phyloP scores from a whole-genome alignment of 2,797 vertebrate species.

The Synanceia verrucosa region DNA sequence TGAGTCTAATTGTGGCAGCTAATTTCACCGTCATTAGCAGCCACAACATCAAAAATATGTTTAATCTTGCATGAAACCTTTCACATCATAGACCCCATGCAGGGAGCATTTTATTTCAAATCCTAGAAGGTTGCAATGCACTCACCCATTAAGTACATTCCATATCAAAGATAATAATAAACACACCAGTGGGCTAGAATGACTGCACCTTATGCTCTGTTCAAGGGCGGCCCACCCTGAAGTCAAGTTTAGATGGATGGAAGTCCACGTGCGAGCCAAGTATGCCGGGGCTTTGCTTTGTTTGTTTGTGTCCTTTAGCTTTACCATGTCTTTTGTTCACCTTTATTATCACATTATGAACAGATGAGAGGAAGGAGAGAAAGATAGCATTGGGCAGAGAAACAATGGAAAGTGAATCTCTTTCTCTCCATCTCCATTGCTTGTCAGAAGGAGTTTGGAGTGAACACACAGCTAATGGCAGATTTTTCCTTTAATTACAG shows the following conservation, averaged over 20 bases:
- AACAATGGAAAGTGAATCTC: constrained; percentile 1
- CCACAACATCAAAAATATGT: constrained; percentile 64
- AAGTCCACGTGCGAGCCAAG: constrained; percentile 58
- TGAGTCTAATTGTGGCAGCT: constrained; percentile 13
- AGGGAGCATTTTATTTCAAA: constrained; percentile 65
- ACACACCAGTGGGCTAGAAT: constrained; percentile 63
- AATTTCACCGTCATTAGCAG: constrained; percentile 66
- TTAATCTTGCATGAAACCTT: constrained; percentile 73
- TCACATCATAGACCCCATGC: constrained; percentile 60
- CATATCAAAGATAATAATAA: constrained; percentile 81
- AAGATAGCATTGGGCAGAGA: background rate
- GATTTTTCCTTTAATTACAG: constrained; percentile 67
- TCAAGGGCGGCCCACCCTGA: constrained; percentile 71
- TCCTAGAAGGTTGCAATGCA: constrained; percentile 64
- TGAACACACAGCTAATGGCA: constrained; percentile 41
- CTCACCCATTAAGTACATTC: constrained; percentile 79
- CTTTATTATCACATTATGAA: constrained; percentile 32
- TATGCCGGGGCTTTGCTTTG: constrained; percentile 17
- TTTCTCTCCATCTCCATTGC: constrained; percentile 16
- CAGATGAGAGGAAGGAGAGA: constrained; percentile 10
- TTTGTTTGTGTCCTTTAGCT: constrained; percentile 10
- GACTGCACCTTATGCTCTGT: constrained; percentile 66
- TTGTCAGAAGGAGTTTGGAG: constrained; percentile 32
- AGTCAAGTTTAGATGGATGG: constrained; percentile 75
- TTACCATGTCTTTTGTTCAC: constrained; percentile 14